Base-by-base conservation (phyloP, 2,888 invertebrate genomes). In the Busseola fusca region DNA sequence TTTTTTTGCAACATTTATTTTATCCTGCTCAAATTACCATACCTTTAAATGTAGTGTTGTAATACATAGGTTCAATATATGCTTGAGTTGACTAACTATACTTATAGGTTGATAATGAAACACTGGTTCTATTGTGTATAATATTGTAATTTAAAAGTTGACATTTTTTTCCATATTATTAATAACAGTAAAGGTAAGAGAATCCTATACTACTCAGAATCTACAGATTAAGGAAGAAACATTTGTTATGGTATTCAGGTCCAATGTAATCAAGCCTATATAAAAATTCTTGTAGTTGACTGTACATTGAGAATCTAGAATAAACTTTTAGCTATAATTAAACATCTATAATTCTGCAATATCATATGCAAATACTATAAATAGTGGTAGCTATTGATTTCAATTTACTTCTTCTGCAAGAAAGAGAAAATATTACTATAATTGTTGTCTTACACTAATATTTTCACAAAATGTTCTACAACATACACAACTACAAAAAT, bases 381-480 rank as follows among this genome's bases (percentile, higher is more conserved):
- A 56, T 69, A 77, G 69, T 54, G 54, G 73, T 68, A 70, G 82
- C 63, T 78, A 82, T 63, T 40, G 68, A 82, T 70, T 64, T 78
- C 78, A 82, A 78, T 74, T 70, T 65, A 78, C 30, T 64, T 82
- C 56, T 59, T 72, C 82, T 80, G 80, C 68, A 83, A 71, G 75
- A 76, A 70, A 83, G 70, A 69, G 74, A 72, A 74, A 72, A 74
- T 67, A 74, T 58, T 80, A 40, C 40, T 40, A 76, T 52, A 48
- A 66, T 76, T 71, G 71, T 78, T 56, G 71, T 72, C 78, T 82
- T 78, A 85, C 10, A 57, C 66, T 72, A 72, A 72, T 64, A 71
- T 74, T 69, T 75, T 75, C 73, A 76, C 63, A 66, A 78, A 82
- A 70, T 69, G 52, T 56, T 75, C 70, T 76, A 81, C 67, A 71